These are phyloP conservation scores for Cephalopholis sonnerati DNA, from an alignment of 2,113 vertebrate genomes.

Conservation along the genomic window DNA sequence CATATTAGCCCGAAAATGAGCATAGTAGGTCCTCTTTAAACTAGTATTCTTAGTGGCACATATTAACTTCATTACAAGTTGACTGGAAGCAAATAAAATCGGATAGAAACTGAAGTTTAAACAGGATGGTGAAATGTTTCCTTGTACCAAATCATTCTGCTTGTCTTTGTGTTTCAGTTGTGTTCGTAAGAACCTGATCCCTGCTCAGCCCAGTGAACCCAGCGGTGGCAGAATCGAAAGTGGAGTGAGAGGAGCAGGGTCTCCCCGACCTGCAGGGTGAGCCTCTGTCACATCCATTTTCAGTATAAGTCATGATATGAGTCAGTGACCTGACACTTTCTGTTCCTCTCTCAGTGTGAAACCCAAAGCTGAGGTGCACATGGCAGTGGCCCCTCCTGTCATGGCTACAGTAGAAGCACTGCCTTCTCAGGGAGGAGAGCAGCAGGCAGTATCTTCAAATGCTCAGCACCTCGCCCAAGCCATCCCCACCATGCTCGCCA, in stretches of 20 bases:
- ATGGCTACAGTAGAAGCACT: slow-evolving; percentile 92
- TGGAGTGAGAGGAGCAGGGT: slow-evolving; percentile 90
- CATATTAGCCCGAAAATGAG: too few species aligned
- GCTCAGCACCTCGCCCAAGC: slow-evolving; percentile 92
- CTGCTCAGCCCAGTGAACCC: slow-evolving; percentile 90
- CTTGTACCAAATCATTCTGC: background rate
- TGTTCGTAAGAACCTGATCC: slow-evolving; percentile 95
- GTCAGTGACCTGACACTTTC: background rate
- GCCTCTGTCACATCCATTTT: slow-evolving; percentile 24
- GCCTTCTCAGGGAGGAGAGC: slow-evolving; percentile 88
- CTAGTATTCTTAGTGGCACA: too few species aligned
- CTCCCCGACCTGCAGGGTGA: slow-evolving; percentile 94
- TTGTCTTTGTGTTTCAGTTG: slow-evolving; percentile 83
- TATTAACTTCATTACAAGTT: background rate
- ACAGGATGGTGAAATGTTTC: background rate
- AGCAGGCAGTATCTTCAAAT: slow-evolving; percentile 86
- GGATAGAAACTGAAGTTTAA: background rate
- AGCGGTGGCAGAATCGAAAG: slow-evolving; percentile 88
- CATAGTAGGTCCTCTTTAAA: too few species aligned
- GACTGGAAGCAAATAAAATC: background rate
- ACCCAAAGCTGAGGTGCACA: slow-evolving; percentile 94
- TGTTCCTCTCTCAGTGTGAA: slow-evolving; percentile 86
- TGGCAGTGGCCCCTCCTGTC: slow-evolving; percentile 92
- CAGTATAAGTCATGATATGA: background rate
- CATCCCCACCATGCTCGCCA: slow-evolving; percentile 90